Base-by-base conservation (phyloP, 2,797 vertebrate species). In the Chromis chromis region DNA sequence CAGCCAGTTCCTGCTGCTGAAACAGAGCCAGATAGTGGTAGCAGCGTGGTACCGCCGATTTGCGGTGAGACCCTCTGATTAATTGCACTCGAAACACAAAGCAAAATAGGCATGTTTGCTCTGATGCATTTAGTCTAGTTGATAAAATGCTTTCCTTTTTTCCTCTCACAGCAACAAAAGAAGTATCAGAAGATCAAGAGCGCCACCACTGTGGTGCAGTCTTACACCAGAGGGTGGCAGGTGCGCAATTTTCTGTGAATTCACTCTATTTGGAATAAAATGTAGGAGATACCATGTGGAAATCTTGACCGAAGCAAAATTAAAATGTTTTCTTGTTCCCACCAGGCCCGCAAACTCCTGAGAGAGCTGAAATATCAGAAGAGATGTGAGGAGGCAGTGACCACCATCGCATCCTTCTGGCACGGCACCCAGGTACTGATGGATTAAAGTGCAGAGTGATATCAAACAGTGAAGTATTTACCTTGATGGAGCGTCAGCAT, bases 181-280 rank as follows among this genome's bases (percentile, higher is more conserved):
- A 96, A 95, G 70, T 99, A 98, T 85, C 93, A 95, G 86, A 93
- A 91, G 88, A 96, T 94, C 84, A 98, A 97, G 94, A 95, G 93
- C 21, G 95, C 97, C 0, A 92, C 98, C 81, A 87, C 97, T 12
- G 82, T 96, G 66, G 92, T 99, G 44, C 98, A 99, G 94, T 99
- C 98, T 0, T 99, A 95, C 82, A 96, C 96, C 90, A 94, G 98
- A 88, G 98, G 98, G 48, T 99, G 98, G 98, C 98, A 98, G 98
- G 98, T 99, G 44, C 0, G 86, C 56, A 46, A 12, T 63, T 25
- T 3, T 22, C 13, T 5, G 5, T 55, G 21, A 64, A 60, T 53
- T 69, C 53, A 22, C 12, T 44, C 4, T 39, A 2, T 44, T 55
- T 5, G 19, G 0, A 57, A 46, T 27, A 6, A 66, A 40, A 62